Evolutionary conservation across 2,797 vertebrate genomes (phyloP).

Genomic region (Lepilemur septentrionalis): DNA sequence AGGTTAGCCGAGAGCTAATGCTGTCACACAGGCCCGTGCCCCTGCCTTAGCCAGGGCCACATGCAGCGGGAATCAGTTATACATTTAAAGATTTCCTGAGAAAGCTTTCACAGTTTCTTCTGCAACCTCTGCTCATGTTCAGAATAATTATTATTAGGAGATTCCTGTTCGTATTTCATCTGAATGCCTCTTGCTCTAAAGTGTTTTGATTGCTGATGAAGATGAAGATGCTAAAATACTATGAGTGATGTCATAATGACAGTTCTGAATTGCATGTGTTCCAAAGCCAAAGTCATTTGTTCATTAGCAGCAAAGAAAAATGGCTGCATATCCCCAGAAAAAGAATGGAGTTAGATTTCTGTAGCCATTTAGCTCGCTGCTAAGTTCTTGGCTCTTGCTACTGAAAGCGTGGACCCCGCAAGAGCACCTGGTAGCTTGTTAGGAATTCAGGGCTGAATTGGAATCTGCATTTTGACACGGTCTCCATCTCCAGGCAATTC

Average conservation of each 20-base stretch:
- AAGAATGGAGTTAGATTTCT: neutral
- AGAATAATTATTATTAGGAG: neutral
- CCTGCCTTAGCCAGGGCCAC: neutral
- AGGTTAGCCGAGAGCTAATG: neutral
- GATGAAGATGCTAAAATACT: neutral
- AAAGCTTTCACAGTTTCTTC: neutral
- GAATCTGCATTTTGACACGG: neutral
- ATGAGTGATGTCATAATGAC: neutral
- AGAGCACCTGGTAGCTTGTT: neutral
- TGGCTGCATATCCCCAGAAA: neutral
- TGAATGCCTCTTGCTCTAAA: neutral
- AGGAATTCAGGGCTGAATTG: neutral
- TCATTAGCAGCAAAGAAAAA: neutral
- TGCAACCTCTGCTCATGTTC: constrained; percentile 11
- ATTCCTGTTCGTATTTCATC: neutral
- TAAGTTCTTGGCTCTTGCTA: neutral
- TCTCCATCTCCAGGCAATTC: neutral
- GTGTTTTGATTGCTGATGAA: neutral
- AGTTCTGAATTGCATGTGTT: neutral
- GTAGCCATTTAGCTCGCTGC: neutral
- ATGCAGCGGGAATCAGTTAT: neutral
- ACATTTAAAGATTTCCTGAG: constrained; percentile 31
- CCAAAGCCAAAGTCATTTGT: neutral
- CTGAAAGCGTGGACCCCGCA: neutral
- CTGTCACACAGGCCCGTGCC: neutral